Evolutionary conservation across 2,113 vertebrate genomes (phyloP), one percentile per base, ranked within the genome.

Genomic region (Nibea albiflora): DNA sequence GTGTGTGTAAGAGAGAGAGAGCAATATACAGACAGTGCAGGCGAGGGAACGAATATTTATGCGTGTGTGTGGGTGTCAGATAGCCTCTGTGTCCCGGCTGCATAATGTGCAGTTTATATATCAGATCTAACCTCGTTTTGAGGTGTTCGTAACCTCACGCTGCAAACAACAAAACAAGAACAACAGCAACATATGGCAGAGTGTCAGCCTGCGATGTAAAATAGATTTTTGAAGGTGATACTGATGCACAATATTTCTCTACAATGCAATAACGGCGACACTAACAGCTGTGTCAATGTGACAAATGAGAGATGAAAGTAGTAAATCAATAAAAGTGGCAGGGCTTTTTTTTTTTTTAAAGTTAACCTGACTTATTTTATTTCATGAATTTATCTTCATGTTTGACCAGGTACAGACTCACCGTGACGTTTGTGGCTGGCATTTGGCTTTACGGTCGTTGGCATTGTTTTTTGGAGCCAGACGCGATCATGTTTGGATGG

Each of bases 91-190:
- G 46, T 47, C 3, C n/a, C 46, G 3, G 17, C 42, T 50, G 20
- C 26, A 14, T 39, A 15, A 26, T 47, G 11, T 2, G 16, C 16
- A 73, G 3, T 8, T 5, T 14, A 73, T 39, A 12, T 14, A 65
- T 76, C 39, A 76, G 22, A 26, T 39, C 12, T 42, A 24, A 73
- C 42, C 70, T 49, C 47, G 24, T 60, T 73, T 50, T 47, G 35
- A 58, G 54, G 2, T 31, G 42, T 47, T 53, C 4, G 57, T 31
- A 6, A 46, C 11, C 26, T 61, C 28, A 19, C 2, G 1, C 8
- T 73, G 57, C 28, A 31, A 26, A 26, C 24, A 26, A 26, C 24
- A 26, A 26, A 31, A 31, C 31, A 24, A 39, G 31, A 60, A 49
- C 28, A 28, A 3, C 28, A 28, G 28, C 22, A 73, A 60, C 24